Evolutionary conservation across 2,113 vertebrate genomes (phyloP).

Genomic region (Embiotoca jacksoni): DNA sequence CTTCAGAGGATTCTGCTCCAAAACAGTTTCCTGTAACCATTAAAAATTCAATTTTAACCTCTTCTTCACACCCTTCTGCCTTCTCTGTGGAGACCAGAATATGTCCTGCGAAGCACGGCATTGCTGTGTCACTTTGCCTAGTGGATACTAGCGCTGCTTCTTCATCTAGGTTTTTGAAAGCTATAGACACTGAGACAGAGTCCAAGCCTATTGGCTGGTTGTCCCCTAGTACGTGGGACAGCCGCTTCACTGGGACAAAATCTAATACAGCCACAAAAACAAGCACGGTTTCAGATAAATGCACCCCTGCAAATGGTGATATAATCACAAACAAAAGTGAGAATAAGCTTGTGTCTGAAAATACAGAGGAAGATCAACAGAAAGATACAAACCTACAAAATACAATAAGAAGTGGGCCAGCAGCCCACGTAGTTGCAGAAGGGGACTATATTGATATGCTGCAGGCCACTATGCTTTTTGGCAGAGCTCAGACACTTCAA

Average conservation of each 20-base stretch:
- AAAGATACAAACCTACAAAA: conserved; percentile 35
- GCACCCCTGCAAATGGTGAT: conserved; percentile 10
- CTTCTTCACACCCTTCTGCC: not conserved
- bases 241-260: conserved; percentile 51
- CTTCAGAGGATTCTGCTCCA: conserved; percentile 37
- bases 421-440: conserved; percentile 51
- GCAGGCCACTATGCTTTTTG: conserved; percentile 76
- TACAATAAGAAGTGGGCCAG: conserved; percentile 12
- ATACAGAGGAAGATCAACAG: conserved; percentile 30
- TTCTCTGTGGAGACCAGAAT: conserved; percentile 47
- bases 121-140: conserved; percentile 70
- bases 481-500: conserved; percentile 27
- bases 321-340: conserved; percentile 14
- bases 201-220: conserved; percentile 69
- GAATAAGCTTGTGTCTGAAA: conserved; percentile 43
- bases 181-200: conserved; percentile 70
- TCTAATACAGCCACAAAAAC: conserved; percentile 16
- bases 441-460: conserved; percentile 90
- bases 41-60: conserved; percentile 41
- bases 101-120: conserved; percentile 79
- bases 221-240: conserved; percentile 80
- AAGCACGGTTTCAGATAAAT: conserved; percentile 15
- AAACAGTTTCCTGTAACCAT: conserved; percentile 18
- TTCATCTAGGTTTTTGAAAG: conserved; percentile 79
- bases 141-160: conserved; percentile 73